Evolutionary conservation across 1,140 invertebrate genomes (phyloP), one percentile per base, ranked within the genome.

Genomic region (Coptotermes formosanus): DNA sequence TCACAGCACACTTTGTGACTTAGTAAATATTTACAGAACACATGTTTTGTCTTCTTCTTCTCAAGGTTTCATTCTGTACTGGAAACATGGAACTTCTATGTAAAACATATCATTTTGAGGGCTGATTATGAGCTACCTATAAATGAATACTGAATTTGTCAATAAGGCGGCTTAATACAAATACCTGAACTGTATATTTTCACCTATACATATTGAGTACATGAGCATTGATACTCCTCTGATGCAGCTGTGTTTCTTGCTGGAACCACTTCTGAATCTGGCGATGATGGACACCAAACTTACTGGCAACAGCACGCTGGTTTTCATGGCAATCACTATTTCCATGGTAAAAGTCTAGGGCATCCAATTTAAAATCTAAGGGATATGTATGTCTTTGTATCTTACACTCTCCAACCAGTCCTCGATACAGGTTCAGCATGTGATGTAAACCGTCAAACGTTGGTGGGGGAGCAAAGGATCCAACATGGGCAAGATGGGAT

Each of bases 361-460:
- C 25, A 84, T 90, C 92, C 86, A 92, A 88, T 89, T 93, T 92
- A 87, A 93, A 91, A 86, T 92, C 92, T 87, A 93, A 88, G 86
- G 91, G 91, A 88, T 92, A 92, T 81, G 89, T 89, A 84, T 84
- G 86, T 86, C 84, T 69, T 59, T 32, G 83, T 52, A 52, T 32
- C n/a, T 84, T 84, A 45, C 83, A 84, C 32, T 84, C 83, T 32
- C 48, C 30, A 14, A 84, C 83, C 43, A 84, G n/a, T 7, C 83
- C 83, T 48, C 59, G 83, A 16, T 32, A 84, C 25, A 55, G 16
- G n/a, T 64, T 52, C 30, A 55, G 45, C 83, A 84, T 64, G 16
- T 84, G 83, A 64, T 64, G 59, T 45, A 84, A 84, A 45, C 59
- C 45, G 14, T 25, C 64, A 75, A 75, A 75, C n/a, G 25, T 14